phyloP scores from a whole-genome alignment of 2,113 vertebrate genomes.

The Tiliqua scincoides region DNA sequence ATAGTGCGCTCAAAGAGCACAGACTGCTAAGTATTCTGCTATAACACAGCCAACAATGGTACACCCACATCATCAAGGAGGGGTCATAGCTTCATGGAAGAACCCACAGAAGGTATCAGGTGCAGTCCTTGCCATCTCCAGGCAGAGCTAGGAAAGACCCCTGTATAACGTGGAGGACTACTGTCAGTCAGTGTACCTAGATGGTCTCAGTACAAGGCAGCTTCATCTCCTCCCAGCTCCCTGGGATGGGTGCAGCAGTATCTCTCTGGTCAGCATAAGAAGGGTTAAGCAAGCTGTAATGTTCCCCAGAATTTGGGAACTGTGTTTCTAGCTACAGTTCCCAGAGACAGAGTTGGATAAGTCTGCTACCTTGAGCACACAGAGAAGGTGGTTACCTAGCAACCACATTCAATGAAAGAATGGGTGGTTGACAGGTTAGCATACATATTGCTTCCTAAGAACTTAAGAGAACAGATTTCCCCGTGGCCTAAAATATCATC shows the following conservation, averaged over 20 bases:
- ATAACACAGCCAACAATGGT: neutral
- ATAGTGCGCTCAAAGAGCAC: neutral
- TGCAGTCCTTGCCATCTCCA: too few species aligned
- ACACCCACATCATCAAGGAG: neutral
- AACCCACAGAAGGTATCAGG: too few species aligned
- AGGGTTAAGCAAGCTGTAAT: conserved; percentile 56
- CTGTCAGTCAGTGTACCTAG: too few species aligned
- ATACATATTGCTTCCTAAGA: conserved; percentile 25
- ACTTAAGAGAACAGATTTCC: neutral
- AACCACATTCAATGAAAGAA: conserved; percentile 65
- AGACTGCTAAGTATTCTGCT: neutral
- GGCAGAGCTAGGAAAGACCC: too few species aligned
- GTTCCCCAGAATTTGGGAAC: conserved; percentile 28
- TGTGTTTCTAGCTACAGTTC: conserved; percentile 56
- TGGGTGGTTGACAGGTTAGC: conserved; percentile 55
- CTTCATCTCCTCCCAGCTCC: too few species aligned
- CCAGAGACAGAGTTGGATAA: conserved; percentile 50
- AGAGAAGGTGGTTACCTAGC: conserved; percentile 65
- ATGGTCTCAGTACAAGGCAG: too few species aligned
- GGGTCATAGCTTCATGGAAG: neutral
- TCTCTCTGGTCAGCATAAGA: conserved; percentile 26
- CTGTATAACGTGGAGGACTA: too few species aligned
- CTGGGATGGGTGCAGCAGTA: neutral
- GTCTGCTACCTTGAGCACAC: conserved; percentile 32
- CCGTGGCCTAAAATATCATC: neutral